Evolutionary conservation across 2,113 vertebrate species (phyloP).

Genomic region (Eleginops maclovinus): DNA sequence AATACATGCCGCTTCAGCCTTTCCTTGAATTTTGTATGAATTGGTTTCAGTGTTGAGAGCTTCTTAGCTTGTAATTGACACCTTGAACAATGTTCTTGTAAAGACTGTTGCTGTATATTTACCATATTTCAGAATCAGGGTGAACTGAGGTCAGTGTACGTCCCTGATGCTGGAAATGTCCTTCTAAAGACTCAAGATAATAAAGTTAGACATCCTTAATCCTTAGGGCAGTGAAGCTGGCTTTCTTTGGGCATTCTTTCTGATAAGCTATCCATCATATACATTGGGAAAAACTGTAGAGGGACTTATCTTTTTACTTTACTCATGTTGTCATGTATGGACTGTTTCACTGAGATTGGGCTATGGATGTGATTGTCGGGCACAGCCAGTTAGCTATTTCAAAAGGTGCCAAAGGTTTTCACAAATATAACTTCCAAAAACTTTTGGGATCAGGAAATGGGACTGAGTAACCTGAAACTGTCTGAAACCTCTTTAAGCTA

Average conservation of each 20-base stretch:
- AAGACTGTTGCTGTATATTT: background rate
- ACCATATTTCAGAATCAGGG: constrained; percentile 23
- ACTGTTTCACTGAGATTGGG: constrained; percentile 10
- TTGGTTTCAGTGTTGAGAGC: background rate
- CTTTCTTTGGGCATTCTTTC: constrained; percentile 8
- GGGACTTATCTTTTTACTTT: background rate
- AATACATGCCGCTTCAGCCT: background rate
- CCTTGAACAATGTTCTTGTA: background rate
- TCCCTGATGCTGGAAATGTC: constrained; percentile 5
- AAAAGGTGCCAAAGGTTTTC: constrained; percentile 25
- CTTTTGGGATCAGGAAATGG: constrained; percentile 31
- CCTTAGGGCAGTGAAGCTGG: background rate
- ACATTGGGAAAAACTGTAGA: background rate
- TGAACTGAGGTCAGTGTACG: constrained; percentile 24
- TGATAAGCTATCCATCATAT: background rate
- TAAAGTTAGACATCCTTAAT: constrained; percentile 13
- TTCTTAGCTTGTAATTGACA: constrained; percentile 4
- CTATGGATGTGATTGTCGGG: constrained; percentile 17
- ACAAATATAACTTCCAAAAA: constrained; percentile 32
- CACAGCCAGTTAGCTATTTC: constrained; percentile 21
- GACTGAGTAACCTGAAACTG: background rate
- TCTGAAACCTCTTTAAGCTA: constrained; percentile 9
- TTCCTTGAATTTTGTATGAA: background rate
- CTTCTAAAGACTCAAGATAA: constrained; percentile 2
- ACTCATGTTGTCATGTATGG: background rate